These are phyloP conservation scores for Laticauda colubrina DNA, from an alignment of 2,113 vertebrate species.

Conservation along the genomic window DNA sequence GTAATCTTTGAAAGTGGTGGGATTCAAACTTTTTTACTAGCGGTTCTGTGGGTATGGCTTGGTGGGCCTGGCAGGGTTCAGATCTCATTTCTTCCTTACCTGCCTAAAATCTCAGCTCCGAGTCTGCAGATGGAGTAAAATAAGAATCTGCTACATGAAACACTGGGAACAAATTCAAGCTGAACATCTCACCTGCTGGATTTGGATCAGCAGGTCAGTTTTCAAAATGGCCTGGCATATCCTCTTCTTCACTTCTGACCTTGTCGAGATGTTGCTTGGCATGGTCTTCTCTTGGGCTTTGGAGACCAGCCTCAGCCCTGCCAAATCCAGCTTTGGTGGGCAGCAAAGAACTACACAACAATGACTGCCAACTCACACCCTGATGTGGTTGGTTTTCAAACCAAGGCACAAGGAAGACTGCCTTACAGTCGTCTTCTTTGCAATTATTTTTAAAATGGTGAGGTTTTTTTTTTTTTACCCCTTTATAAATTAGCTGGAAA, in stretches of 20 bases:
- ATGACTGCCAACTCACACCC: not conserved
- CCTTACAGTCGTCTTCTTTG: not conserved
- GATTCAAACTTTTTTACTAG: too few species aligned
- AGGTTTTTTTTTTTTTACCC: not conserved
- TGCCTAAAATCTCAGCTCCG: not conserved
- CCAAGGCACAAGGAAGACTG: not conserved
- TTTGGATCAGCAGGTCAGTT: not conserved
- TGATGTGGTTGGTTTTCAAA: not conserved
- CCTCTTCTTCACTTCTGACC: not conserved
- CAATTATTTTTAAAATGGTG: constrained; percentile 4
- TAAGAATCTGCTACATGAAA: not conserved
- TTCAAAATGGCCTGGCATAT: not conserved
- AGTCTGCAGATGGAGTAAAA: not conserved
- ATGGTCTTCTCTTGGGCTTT: not conserved
- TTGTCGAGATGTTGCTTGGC: too few species aligned
- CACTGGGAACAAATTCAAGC: not conserved
- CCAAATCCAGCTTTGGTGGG: not conserved
- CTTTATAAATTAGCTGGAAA: not conserved
- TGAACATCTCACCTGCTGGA: not conserved
- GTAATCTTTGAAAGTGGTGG: too few species aligned
- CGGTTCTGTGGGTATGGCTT: too few species aligned
- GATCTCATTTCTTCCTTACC: not conserved
- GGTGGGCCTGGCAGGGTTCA: not conserved
- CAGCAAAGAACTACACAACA: too few species aligned
- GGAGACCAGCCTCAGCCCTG: too few species aligned